These are phyloP conservation scores for Allophyes oxyacanthae DNA, from an alignment of 2,888 invertebrate genomes.

Conservation along the genomic window DNA sequence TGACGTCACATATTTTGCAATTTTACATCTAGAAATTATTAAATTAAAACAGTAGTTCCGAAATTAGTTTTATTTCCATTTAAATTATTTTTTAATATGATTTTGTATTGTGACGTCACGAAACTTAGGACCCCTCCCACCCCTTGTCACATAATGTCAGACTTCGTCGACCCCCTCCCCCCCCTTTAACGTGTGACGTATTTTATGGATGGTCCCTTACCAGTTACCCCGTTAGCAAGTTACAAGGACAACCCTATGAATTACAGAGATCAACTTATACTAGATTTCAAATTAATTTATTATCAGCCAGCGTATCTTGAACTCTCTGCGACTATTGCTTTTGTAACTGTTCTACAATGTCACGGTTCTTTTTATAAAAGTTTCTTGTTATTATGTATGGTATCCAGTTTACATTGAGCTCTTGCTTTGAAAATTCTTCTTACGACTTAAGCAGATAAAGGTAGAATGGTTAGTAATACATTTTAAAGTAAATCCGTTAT, in stretches of 20 bases:
- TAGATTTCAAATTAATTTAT: background rate
- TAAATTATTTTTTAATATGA: too few species aligned
- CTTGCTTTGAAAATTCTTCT: slow-evolving; percentile 1
- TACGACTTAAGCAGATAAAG: slow-evolving; percentile 1
- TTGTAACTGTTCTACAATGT: slow-evolving; percentile 17
- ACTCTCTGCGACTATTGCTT: slow-evolving; percentile 2
- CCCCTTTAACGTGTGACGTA: background rate
- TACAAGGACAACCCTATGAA: slow-evolving; percentile 2
- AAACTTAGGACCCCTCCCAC: too few species aligned
- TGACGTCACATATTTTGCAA: too few species aligned
- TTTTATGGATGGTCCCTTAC: too few species aligned
- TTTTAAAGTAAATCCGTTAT: background rate
- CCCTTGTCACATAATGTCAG: too few species aligned
- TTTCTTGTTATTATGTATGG: background rate
- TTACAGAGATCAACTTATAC: slow-evolving; percentile 1
- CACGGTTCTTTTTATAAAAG: slow-evolving; percentile 1
- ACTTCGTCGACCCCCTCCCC: too few species aligned
- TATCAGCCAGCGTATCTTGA: slow-evolving; percentile 4
- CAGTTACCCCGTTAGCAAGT: background rate
- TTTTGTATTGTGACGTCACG: too few species aligned
- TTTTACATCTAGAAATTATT: too few species aligned
- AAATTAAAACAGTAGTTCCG: too few species aligned
- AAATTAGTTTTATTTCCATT: too few species aligned
- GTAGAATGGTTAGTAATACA: background rate
- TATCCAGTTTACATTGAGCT: slow-evolving; percentile 11